Base-by-base conservation (phyloP, 2,797 vertebrate genomes). In the Pseudopleuronectes americanus region DNA sequence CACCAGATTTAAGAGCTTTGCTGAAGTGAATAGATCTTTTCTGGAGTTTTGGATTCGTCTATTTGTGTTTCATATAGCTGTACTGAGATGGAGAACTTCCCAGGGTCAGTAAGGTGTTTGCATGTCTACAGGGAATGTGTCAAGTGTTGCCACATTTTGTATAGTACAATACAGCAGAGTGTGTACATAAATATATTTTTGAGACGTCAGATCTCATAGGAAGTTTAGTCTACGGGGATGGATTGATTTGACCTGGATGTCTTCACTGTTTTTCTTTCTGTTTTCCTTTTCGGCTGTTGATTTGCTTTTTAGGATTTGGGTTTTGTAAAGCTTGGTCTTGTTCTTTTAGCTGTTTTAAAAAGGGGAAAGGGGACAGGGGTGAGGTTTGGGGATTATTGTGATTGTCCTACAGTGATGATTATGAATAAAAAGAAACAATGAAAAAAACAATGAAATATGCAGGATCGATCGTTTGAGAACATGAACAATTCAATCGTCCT, bases 111-210 rank as follows among this genome's bases (percentile, higher is more conserved):
- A 89, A 93, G 90, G 84, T 88, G 93, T 94, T 90, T 93, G 93
- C 92, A 92, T 94, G 90, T 91, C 87, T 89, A 89, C 89, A 89
- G 87, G 85, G 87, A 91, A 88, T 77, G 78, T 80, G 87, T 89
- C 85, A 86, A 81, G 85, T 81, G 84, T 87, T 79, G 82, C 74
- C 89, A 85, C 89, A 89, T 90, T 93, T 91, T 93, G 93, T 93
- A 93, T 85, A 91, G 88, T 85, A 85, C 84, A 89, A 90, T 91
- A 93, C 92, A 95, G 95, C 95, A 96, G 95, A 96, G 95, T 95
- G 94, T 92, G 92, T 94, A 96, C 91, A 94, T 91, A 92, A 89
- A 91, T 94, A 87, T 94, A 94, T 95, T 94, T 94, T 94, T 94
- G 88, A 93, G 92, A 94, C 84, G 88, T 92, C 83, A 85, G 54